Percentiles rank a stretch among this genome's conserved stretches.
phyloP scores from a whole-genome alignment of 1,140 invertebrate genomes.

The Caenorhabditis inopinata region DNA sequence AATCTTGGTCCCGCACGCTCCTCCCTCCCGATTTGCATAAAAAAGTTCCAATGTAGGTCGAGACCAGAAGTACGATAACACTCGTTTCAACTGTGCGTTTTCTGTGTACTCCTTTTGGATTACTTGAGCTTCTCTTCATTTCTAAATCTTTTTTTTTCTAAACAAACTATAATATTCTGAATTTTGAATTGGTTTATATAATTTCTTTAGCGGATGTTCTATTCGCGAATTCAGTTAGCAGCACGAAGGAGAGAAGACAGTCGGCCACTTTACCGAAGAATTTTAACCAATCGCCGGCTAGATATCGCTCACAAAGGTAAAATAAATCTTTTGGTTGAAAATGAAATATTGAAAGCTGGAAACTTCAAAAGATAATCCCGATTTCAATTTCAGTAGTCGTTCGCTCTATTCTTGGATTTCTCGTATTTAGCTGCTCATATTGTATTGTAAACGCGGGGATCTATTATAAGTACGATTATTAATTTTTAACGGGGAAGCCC shows the following conservation, averaged over 20 bases:
- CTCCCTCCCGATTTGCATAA: no score
- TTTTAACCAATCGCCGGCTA: slow-evolving; percentile 59
- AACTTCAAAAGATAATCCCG: no score
- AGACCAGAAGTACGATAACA: neutral
- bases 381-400: slow-evolving; percentile 42
- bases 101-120: slow-evolving; percentile 10
- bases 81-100: neutral
- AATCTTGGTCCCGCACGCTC: no score
- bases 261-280: slow-evolving; percentile 61
- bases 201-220: slow-evolving; percentile 16
- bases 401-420: slow-evolving; percentile 55
- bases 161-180: no score
- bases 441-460: slow-evolving; percentile 56
- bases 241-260: slow-evolving; percentile 50
- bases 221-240: slow-evolving; percentile 2
- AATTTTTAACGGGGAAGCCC: neutral
- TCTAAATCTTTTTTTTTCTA: no score
- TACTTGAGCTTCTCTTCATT: no score
- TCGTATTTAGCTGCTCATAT: slow-evolving; percentile 58
- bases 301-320: slow-evolving; percentile 59
- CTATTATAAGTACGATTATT: slow-evolving; percentile 57
- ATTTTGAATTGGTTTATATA: no score
- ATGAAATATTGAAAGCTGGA: no score
- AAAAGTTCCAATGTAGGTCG: no score
- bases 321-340: no score